Evolutionary conservation across 2,797 vertebrate species (phyloP), one percentile per base, ranked within the genome.

Genomic region (Petrocephalus schoutedeni): DNA sequence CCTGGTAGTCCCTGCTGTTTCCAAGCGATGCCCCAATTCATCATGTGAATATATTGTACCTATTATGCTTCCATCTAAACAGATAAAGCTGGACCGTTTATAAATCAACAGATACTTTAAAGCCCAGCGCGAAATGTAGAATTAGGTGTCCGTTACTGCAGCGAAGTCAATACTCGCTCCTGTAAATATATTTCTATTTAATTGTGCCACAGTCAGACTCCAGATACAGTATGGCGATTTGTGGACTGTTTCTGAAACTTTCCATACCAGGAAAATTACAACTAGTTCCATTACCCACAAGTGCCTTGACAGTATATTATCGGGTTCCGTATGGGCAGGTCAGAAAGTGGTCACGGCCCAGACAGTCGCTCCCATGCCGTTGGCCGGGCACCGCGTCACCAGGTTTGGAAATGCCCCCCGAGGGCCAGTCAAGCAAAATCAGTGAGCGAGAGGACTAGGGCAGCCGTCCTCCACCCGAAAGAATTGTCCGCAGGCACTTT

Each of bases 401-500:
- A 87, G 88, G 83, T 58, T 86, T n/a, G 41, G 14, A 28, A 16
- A 83, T 54, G 91, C 93, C 86, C 28, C 74, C 74, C 45, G 59
- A 80, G 10, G 54, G 84, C 12, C 57, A 12, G 49, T 45, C 90
- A 9, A 77, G 16, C 77, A 5, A 36, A 10, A 71, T 1, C 23
- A 4, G 19, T 19, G 56, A 56, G 32, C 58, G 56, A 91, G 77
- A 91, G 89, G 92, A 93, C 91, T n/a, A 88, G 91, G 90, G 91
- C 91, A 90, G 89, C 93, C 92, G 92, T 91, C 92, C 92, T 92
- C 91, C 91, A 91, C 91, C 93, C 92, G 93, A 93, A 91, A 93
- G 90, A 91, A 91, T 90, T 93, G 89, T 93, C 94, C 93, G 94
- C 92, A 83, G 95, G 94, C 94, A 85, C 87, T 95, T 94, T 92